phyloP scores from a whole-genome alignment of 2,113 vertebrate genomes.

The Ceyx margarethae region DNA sequence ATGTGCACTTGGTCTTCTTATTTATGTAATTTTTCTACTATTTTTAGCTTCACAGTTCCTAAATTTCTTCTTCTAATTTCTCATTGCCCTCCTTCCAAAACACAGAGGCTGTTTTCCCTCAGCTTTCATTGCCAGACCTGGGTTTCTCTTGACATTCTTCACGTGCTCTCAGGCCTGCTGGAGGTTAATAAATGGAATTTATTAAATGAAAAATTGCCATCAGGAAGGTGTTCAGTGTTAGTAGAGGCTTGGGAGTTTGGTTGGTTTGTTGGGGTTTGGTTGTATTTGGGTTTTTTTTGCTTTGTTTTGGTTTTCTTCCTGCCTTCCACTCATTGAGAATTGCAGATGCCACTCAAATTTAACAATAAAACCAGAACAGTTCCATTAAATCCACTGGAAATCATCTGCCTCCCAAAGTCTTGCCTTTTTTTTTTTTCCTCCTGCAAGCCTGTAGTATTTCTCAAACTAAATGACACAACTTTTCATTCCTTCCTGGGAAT shows the following conservation, averaged over 20 bases:
- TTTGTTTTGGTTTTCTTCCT: not conserved
- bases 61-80: not conserved
- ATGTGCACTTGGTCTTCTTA: not conserved
- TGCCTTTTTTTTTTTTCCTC: not conserved
- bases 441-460: not conserved
- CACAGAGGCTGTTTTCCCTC: not conserved
- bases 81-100: not conserved
- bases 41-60: not conserved
- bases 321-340: not conserved
- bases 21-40: too few relatives aligned
- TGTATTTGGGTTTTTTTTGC: too few relatives aligned
- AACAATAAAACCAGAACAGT: not conserved
- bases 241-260: too few relatives aligned
- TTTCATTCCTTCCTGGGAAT: not conserved
- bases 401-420: not conserved
- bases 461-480: not conserved
- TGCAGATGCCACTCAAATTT: not conserved
- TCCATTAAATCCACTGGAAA: not conserved
- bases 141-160: not conserved
- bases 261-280: too few relatives aligned
- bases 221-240: not conserved
- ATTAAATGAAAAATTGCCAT: not conserved
- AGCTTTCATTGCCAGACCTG: not conserved
- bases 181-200: not conserved
- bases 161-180: not conserved